Percentiles rank a stretch among this genome's conserved stretches.
Evolutionary conservation across 2,888 invertebrate species (phyloP).

Genomic region (Xestia rhomboidea): DNA sequence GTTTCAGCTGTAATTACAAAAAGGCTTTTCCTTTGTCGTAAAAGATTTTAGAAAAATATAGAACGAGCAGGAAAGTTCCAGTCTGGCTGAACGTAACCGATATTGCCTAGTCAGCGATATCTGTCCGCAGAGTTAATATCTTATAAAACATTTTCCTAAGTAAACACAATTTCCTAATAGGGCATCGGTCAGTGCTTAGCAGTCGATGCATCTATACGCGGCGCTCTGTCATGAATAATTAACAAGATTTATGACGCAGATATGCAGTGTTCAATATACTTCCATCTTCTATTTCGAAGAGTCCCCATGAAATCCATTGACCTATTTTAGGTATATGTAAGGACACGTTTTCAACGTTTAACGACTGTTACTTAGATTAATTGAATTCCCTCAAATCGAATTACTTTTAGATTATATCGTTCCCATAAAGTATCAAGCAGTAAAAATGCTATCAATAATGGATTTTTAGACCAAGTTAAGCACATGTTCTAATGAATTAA

Average conservation of each 20-base stretch:
- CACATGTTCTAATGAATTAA: constrained; percentile 20
- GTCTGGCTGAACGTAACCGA: background rate
- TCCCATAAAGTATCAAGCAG: constrained; percentile 25
- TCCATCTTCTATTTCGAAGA: background rate
- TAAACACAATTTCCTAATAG: constrained; percentile 14
- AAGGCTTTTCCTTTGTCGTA: constrained; percentile 12
- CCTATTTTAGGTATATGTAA: background rate
- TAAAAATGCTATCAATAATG: constrained; percentile 10
- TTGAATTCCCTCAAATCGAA: constrained; percentile 5
- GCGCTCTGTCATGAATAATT: constrained; percentile 15
- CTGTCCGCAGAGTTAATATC: too few species aligned
- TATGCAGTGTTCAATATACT: constrained; percentile 4
- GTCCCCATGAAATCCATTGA: background rate
- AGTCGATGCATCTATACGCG: constrained; percentile 7
- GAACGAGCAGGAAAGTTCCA: background rate
- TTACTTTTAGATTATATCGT: constrained; percentile 30
- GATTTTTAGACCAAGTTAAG: background rate
- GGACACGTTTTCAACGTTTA: constrained; percentile 19
- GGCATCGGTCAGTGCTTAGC: constrained; percentile 7
- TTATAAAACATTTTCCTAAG: background rate
- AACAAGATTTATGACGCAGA: constrained; percentile 23
- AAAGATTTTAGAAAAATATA: constrained; percentile 11
- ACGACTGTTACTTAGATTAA: constrained; percentile 33
- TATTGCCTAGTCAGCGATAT: background rate
- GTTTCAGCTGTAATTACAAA: constrained; percentile 32